phyloP scores from a whole-genome alignment of 2,113 vertebrate genomes.

The Epinephelus moara region DNA sequence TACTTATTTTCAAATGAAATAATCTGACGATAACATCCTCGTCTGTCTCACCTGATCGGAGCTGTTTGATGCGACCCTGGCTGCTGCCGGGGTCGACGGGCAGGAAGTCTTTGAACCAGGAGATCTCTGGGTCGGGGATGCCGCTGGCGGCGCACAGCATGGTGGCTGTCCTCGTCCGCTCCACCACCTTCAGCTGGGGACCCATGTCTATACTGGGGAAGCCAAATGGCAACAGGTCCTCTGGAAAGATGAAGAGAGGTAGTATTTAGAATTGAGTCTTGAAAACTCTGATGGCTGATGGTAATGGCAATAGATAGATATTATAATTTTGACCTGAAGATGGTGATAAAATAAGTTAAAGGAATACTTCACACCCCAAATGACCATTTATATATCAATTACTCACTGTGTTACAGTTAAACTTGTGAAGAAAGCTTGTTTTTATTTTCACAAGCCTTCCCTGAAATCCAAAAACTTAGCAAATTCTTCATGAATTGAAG shows the following conservation, averaged over 20 bases:
- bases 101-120: conserved; percentile 99
- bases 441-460: too few relatives aligned
- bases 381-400: too few relatives aligned
- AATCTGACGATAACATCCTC: not conserved
- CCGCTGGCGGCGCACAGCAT: conserved; percentile 98
- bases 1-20: conserved; percentile 9
- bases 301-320: not conserved
- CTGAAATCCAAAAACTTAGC: too few relatives aligned
- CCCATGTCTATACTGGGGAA: conserved; percentile 99
- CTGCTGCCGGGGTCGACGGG: conserved; percentile 92
- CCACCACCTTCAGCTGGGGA: conserved; percentile 98
- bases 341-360: too few relatives aligned
- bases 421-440: too few relatives aligned
- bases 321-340: not conserved
- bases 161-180: conserved; percentile 93
- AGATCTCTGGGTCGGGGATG: conserved; percentile 97
- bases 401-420: too few relatives aligned
- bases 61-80: conserved; percentile 95
- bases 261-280: not conserved
- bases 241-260: conserved; percentile 77
- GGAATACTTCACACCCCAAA: too few relatives aligned
- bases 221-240: conserved; percentile 94
- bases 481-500: too few relatives aligned
- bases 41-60: conserved; percentile 90
- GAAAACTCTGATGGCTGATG: not conserved